Evolutionary conservation across 2,888 invertebrate genomes (phyloP).

Genomic region (Drosophila melanocephala): DNA sequence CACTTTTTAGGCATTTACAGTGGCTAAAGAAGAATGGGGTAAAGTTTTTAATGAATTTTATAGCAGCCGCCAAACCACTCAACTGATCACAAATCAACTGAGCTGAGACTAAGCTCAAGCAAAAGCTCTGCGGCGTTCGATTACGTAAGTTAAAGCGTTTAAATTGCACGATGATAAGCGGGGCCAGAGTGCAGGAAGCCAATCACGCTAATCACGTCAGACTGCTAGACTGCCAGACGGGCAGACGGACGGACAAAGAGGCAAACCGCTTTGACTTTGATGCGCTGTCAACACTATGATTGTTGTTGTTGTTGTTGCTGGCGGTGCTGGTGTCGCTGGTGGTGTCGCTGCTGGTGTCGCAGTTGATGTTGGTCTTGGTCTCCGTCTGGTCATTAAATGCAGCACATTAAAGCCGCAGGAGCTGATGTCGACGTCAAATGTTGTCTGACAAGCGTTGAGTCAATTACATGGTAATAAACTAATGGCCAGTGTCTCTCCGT

Average conservation of each 20-base stretch:
- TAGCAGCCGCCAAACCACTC: conserved; percentile 65
- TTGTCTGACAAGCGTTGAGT: conserved; percentile 78
- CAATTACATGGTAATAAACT: conserved; percentile 82
- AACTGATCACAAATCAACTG: conserved; percentile 37
- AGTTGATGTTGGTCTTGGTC: conserved; percentile 56
- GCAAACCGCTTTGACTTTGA: conserved; percentile 69
- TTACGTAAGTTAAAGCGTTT: conserved; percentile 50
- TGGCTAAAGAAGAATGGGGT: conserved; percentile 20
- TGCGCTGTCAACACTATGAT: conserved; percentile 51
- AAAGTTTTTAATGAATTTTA: conserved; percentile 81
- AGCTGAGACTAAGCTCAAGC: conserved; percentile 24
- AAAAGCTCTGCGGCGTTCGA: conserved; percentile 43
- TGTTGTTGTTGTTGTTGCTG: conserved; percentile 21
- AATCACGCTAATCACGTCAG: conserved; percentile 69
- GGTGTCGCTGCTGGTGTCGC: conserved; percentile 26
- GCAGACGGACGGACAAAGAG: conserved; percentile 37
- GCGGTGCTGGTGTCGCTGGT: conserved; percentile 32
- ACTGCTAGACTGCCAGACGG: conserved; percentile 17
- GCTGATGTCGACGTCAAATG: conserved; percentile 50
- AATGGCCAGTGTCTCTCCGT: conserved; percentile 58
- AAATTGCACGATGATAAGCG: conserved; percentile 51
- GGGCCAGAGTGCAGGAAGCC: conserved; percentile 56
- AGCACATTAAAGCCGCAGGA: conserved; percentile 81
- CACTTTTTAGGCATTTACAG: conserved; percentile 52
- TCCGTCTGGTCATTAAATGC: conserved; percentile 74